These are phyloP conservation scores for Galbula dea DNA, from an alignment of 2,113 vertebrate species.

Conservation along the genomic window DNA sequence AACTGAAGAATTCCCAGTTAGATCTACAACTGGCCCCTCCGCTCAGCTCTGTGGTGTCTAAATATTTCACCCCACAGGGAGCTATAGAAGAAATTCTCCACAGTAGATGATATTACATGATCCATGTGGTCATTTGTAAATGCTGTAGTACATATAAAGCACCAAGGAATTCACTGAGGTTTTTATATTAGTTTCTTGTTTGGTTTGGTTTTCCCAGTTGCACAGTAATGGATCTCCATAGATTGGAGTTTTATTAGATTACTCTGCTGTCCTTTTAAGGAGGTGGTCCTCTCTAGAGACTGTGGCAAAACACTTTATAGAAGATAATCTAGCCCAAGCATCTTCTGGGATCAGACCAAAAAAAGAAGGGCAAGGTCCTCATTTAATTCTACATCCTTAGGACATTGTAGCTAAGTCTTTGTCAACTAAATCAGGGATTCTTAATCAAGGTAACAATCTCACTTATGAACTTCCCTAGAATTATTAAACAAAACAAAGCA, in stretches of 20 bases:
- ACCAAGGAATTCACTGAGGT: conserved; percentile 22
- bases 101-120: conserved; percentile 26
- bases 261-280: conserved; percentile 6
- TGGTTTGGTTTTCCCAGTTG: conserved; percentile 38
- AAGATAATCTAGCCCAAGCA: background rate
- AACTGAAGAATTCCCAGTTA: conserved; percentile 13
- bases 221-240: conserved; percentile 31
- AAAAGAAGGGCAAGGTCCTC: background rate
- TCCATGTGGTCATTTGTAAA: conserved; percentile 60
- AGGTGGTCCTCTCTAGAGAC: background rate
- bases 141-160: background rate
- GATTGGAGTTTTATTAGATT: conserved; percentile 59
- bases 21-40: conserved; percentile 16
- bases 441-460: background rate
- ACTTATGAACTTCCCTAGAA: background rate
- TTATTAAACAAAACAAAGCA: background rate
- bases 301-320: background rate
- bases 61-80: conserved; percentile 12
- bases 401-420: background rate
- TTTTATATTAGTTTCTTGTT: conserved; percentile 29
- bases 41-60: conserved; percentile 17
- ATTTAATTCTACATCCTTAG: conserved; percentile 22
- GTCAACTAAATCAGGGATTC: background rate
- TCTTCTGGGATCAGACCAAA: background rate
- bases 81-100: conserved; percentile 32